Evolutionary conservation across 1,140 invertebrate genomes (phyloP).

Genomic region (Drosophila suzukii): DNA sequence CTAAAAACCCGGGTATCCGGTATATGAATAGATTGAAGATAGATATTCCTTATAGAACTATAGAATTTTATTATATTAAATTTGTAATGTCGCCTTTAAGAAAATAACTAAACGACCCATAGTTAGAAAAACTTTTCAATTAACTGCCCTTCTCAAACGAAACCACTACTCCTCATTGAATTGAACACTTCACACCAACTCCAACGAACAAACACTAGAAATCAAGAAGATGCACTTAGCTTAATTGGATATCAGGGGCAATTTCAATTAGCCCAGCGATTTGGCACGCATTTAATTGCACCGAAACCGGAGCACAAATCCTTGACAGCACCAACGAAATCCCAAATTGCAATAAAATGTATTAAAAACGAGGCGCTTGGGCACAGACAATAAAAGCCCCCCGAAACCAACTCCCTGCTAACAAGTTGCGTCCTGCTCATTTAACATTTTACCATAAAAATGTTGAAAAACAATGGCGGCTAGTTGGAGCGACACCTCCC

Average conservation of each 20-base stretch:
- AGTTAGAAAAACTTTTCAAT: background rate
- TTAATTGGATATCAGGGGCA: slow-evolving; percentile 67
- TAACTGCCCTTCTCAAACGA: background rate
- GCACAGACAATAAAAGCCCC: slow-evolving; percentile 43
- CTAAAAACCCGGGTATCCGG: too few relatives aligned
- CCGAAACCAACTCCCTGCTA: background rate
- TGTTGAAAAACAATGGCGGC: slow-evolving; percentile 60
- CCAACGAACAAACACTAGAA: slow-evolving; percentile 21
- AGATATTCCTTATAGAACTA: too few relatives aligned
- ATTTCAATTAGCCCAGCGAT: slow-evolving; percentile 75
- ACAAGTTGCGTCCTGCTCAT: slow-evolving; percentile 33
- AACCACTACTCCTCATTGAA: slow-evolving; percentile 6
- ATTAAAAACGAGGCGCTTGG: slow-evolving; percentile 72
- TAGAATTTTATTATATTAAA: background rate
- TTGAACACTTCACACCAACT: slow-evolving; percentile 32
- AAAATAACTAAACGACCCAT: background rate
- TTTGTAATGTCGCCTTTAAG: too few relatives aligned
- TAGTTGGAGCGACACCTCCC: slow-evolving; percentile 11
- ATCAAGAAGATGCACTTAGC: slow-evolving; percentile 54
- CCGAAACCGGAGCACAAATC: slow-evolving; percentile 37
- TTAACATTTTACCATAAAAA: slow-evolving; percentile 81
- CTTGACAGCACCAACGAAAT: slow-evolving; percentile 32
- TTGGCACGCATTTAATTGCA: slow-evolving; percentile 75
- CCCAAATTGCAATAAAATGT: slow-evolving; percentile 77
- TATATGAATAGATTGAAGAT: too few relatives aligned